phyloP scores from a whole-genome alignment of 2,797 vertebrate genomes.

The Rhabdophis nuchalis region DNA sequence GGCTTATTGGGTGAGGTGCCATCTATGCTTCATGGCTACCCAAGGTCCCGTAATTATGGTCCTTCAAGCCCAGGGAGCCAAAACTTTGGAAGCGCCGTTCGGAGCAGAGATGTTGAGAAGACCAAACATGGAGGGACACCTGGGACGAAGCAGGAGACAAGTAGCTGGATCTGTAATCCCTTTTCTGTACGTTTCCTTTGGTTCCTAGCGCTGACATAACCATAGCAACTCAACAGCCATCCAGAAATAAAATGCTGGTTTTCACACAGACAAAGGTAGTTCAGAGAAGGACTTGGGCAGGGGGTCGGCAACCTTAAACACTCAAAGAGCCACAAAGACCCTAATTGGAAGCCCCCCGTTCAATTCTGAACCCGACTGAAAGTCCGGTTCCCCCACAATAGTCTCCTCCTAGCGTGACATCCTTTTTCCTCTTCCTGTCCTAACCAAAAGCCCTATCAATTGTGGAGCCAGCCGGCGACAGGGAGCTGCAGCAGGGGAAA shows the following conservation, averaged over 20 bases:
- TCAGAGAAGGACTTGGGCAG: background rate
- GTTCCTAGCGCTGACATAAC: conserved; percentile 41
- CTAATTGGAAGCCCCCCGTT: too few species aligned
- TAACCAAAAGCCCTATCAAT: too few species aligned
- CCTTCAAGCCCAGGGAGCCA: conserved; percentile 29
- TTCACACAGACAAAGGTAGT: background rate
- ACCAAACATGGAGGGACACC: conserved; percentile 4
- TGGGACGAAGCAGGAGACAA: background rate
- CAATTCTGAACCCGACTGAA: too few species aligned
- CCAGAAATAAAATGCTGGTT: conserved; percentile 47
- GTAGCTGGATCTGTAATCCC: background rate
- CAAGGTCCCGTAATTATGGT: conserved; percentile 4
- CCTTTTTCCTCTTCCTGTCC: too few species aligned
- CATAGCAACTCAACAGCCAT: conserved; percentile 18
- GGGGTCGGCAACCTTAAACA: too few species aligned
- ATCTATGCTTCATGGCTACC: background rate
- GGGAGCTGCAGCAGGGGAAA: too few species aligned
- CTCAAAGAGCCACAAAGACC: too few species aligned
- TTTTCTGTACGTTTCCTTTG: conserved; percentile 1
- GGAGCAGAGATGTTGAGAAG: background rate
- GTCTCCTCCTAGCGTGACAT: too few species aligned
- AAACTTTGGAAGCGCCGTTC: background rate
- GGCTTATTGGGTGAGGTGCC: background rate
- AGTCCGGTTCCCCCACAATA: too few species aligned
- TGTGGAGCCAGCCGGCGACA: too few species aligned